Percentiles rank a stretch among this genome's conserved stretches.
phyloP scores from a whole-genome alignment of 2,888 invertebrate species.

The Lepidochitona cinerea region DNA sequence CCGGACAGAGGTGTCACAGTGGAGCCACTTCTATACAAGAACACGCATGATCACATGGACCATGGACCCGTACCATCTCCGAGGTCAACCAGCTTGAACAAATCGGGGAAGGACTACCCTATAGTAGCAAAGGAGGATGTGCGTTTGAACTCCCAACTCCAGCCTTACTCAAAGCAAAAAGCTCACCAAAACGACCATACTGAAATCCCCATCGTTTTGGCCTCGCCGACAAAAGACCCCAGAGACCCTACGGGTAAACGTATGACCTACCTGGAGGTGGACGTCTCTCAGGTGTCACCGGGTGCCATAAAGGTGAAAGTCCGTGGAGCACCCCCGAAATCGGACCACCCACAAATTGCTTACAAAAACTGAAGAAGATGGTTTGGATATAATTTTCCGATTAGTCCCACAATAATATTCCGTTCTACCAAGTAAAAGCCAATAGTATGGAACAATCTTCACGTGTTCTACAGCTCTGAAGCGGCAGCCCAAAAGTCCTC shows the following conservation, averaged over 20 bases:
- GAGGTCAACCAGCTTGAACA: background rate
- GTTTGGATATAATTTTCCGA: background rate
- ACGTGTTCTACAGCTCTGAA: too few species aligned
- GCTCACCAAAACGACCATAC: background rate
- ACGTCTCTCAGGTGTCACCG: conserved; percentile 2
- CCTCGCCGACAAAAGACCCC: background rate
- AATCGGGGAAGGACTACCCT: background rate
- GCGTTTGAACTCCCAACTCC: background rate
- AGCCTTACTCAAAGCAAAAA: background rate
- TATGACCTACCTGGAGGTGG: conserved; percentile 5
- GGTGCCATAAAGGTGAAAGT: conserved; percentile 8
- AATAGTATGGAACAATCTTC: background rate
- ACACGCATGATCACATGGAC: background rate
- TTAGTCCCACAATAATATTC: background rate
- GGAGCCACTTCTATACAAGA: background rate
- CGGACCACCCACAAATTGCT: background rate
- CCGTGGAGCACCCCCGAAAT: background rate
- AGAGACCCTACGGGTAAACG: background rate
- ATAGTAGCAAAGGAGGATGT: background rate
- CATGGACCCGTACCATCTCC: background rate
- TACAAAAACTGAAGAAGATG: background rate
- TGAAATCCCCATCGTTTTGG: background rate
- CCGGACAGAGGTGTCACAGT: background rate
- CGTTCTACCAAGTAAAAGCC: background rate
- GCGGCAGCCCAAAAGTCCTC: too few species aligned